phyloP scores from a whole-genome alignment of 1,140 invertebrate species.

The Globodera ellingtonae region DNA sequence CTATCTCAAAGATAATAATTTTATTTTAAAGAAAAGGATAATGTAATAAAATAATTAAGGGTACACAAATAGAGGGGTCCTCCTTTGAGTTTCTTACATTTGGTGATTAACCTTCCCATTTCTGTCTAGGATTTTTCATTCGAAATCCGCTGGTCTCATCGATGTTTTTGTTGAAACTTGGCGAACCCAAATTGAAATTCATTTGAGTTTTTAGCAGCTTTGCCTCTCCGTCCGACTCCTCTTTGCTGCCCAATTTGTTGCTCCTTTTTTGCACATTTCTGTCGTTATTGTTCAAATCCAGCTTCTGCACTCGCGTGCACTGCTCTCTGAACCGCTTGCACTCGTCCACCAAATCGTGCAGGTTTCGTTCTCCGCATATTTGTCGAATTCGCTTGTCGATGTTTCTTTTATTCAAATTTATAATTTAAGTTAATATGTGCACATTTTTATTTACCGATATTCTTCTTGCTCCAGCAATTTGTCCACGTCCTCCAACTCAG shows the following conservation, averaged over 20 bases:
- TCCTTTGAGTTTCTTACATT: no score
- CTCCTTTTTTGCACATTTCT: not conserved
- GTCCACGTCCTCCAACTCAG: slow-evolving; percentile 56
- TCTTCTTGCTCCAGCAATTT: slow-evolving; percentile 59
- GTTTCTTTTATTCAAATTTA: slow-evolving; percentile 43
- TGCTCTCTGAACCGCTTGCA: slow-evolving; percentile 57
- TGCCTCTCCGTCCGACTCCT: not conserved
- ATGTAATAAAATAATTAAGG: no score
- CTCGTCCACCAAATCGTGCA: slow-evolving; percentile 61
- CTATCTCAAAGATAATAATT: no score
- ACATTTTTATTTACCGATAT: slow-evolving; percentile 47
- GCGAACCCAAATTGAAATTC: not conserved
- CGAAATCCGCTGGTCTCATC: not conserved
- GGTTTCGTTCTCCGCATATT: slow-evolving; percentile 54
- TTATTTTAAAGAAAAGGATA: no score
- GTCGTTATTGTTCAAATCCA: slow-evolving; percentile 6
- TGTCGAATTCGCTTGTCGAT: slow-evolving; percentile 60
- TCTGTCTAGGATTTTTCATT: no score
- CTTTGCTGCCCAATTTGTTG: not conserved
- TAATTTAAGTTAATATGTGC: not conserved
- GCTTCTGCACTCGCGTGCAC: slow-evolving; percentile 49
- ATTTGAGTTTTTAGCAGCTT: not conserved
- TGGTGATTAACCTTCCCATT: no score
- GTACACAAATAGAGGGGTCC: no score
- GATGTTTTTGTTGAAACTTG: not conserved